Percentiles rank a stretch among this genome's conserved stretches.
These are phyloP conservation scores for Catharus bicknelli DNA, from an alignment of 2,113 vertebrate genomes.

Conservation along the genomic window DNA sequence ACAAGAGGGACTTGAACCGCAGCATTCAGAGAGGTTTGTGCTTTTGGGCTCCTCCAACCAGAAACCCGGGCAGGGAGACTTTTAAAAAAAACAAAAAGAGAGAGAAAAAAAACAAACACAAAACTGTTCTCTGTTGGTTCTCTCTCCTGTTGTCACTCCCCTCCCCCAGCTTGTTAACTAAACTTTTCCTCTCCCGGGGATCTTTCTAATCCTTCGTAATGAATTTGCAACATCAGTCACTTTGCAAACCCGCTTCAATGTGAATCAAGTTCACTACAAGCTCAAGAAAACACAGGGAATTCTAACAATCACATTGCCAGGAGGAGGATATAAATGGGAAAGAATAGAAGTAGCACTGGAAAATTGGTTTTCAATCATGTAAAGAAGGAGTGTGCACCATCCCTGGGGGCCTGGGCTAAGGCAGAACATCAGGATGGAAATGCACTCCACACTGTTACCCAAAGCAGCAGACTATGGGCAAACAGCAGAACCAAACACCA, in stretches of 20 bases:
- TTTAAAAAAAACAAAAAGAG: not conserved
- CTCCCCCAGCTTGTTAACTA: slow-evolving; percentile 58
- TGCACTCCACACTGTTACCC: not conserved
- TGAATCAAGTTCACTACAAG: not conserved
- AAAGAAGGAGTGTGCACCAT: not conserved
- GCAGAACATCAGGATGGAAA: not conserved
- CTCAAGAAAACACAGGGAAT: slow-evolving; percentile 30
- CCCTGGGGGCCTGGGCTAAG: not conserved
- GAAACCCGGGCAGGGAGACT: not conserved
- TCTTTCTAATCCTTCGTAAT: slow-evolving; percentile 54
- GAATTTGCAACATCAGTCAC: slow-evolving; percentile 23
- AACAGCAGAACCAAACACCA: not conserved
- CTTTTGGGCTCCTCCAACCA: slow-evolving; percentile 41
- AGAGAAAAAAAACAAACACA: not conserved
- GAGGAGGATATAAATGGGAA: not conserved
- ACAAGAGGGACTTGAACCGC: not conserved
- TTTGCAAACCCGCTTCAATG: not conserved
- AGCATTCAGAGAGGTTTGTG: not conserved
- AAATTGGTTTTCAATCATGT: slow-evolving; percentile 12
- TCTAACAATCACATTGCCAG: not conserved
- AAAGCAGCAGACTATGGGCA: not conserved
- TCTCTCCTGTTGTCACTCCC: slow-evolving; percentile 53
- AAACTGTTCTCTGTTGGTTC: slow-evolving; percentile 50
- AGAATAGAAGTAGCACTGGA: not conserved
- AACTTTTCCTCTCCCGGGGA: slow-evolving; percentile 51